Evolutionary conservation across 2,888 invertebrate genomes (phyloP).

Genomic region (Sycophila texana): DNA sequence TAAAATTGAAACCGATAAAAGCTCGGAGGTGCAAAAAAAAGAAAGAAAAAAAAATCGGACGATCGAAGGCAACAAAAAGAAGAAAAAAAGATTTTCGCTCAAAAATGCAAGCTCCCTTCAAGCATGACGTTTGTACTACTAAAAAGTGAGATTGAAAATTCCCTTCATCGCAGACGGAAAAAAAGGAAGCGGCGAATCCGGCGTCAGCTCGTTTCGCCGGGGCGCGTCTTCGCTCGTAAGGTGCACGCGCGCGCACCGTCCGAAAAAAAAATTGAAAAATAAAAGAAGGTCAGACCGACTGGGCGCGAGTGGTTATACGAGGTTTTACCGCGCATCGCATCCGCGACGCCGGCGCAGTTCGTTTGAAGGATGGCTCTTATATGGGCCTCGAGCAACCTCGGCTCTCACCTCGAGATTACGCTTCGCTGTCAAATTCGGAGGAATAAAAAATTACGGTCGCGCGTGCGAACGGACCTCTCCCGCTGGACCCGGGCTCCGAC

Average conservation of each 20-base stretch:
- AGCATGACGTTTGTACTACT: too few relatives aligned
- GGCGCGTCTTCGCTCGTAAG: background rate
- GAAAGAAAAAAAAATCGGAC: too few relatives aligned
- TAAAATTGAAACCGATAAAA: too few relatives aligned
- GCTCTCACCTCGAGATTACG: slow-evolving; percentile 44
- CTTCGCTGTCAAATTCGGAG: slow-evolving; percentile 48
- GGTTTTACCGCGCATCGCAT: background rate
- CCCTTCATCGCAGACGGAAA: background rate
- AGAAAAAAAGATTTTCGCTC: too few relatives aligned
- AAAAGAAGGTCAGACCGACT: background rate
- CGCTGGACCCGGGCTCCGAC: background rate
- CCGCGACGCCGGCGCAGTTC: slow-evolving; percentile 1
- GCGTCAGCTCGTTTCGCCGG: slow-evolving; percentile 1
- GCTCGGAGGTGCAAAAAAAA: too few relatives aligned
- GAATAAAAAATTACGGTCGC: slow-evolving; percentile 53
- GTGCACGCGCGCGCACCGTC: background rate
- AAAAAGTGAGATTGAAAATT: too few relatives aligned
- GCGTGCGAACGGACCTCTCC: slow-evolving; percentile 26
- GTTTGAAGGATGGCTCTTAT: slow-evolving; percentile 41
- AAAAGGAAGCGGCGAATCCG: slow-evolving; percentile 2
- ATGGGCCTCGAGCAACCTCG: background rate
- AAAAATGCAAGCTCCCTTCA: too few relatives aligned
- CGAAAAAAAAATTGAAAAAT: background rate
- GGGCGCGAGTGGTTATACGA: too few relatives aligned
- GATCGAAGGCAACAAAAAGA: too few relatives aligned